Percentiles rank a stretch among this genome's conserved stretches.
Conservation (phyloP, 2,113 vertebrate genomes). For the Syrmaticus mikado region DNA sequence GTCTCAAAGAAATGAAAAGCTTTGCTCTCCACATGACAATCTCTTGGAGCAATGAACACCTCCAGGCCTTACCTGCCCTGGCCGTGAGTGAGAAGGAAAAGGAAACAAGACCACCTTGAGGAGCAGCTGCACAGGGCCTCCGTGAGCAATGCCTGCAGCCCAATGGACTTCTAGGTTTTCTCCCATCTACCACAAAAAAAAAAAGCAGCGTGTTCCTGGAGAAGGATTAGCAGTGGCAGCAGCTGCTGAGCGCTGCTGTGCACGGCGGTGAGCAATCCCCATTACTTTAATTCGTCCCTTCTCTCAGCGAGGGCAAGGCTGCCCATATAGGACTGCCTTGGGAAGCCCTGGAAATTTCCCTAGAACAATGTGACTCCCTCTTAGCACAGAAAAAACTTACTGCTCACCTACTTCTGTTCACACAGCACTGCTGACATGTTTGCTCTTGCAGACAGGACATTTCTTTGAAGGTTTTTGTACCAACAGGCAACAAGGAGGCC, state of each 20-base stretch:
- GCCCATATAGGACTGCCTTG: fast-evolving
- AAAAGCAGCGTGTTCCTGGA: background rate
- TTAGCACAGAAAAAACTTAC: background rate
- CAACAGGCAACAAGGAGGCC: background rate
- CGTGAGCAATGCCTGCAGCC: background rate
- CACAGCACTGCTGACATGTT: fast-evolving
- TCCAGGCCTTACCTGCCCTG: background rate
- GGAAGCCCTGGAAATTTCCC: background rate
- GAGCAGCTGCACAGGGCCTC: background rate
- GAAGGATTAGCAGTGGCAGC: background rate
- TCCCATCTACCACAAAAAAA: background rate
- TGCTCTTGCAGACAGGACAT: background rate
- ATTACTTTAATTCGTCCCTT: background rate
- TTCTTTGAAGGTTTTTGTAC: background rate
- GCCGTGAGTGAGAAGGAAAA: background rate
- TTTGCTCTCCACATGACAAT: background rate
- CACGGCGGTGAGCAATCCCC: fast-evolving
- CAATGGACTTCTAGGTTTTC: background rate
- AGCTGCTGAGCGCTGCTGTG: background rate
- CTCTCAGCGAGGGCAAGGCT: background rate
- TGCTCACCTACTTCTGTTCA: background rate
- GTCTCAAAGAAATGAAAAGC: background rate
- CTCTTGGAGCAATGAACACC: background rate
- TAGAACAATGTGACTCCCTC: background rate
- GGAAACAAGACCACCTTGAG: background rate